Evolutionary conservation across 2,797 vertebrate species (phyloP).

Genomic region (Malacoctenus gilli): DNA sequence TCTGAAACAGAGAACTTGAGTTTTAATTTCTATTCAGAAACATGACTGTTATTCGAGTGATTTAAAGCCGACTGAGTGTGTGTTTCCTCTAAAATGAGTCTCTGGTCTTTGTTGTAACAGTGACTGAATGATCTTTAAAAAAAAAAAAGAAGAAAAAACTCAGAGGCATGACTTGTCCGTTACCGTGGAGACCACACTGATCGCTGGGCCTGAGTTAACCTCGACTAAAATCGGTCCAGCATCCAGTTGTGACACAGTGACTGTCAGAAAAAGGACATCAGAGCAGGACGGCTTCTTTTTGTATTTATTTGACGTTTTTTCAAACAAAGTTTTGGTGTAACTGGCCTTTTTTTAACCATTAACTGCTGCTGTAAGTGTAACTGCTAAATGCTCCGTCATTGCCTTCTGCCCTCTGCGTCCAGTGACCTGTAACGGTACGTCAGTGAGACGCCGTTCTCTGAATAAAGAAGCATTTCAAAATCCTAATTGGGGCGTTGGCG

Average conservation of each 20-base stretch:
- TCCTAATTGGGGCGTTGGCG: background rate
- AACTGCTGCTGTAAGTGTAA: constrained; percentile 57
- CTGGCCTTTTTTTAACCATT: constrained; percentile 39
- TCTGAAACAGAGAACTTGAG: too few relatives aligned
- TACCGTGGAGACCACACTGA: too few relatives aligned
- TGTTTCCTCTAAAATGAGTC: background rate
- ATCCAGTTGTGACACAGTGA: background rate
- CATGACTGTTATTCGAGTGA: background rate
- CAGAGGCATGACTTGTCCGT: background rate
- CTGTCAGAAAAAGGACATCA: too few relatives aligned
- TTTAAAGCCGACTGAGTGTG: background rate
- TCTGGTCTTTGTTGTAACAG: background rate
- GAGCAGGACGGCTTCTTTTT: constrained; percentile 7
- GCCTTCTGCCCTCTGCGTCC: constrained; percentile 26
- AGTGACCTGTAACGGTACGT: constrained; percentile 27
- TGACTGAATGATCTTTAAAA: background rate
- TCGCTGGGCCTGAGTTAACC: constrained; percentile 1
- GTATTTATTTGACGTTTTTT: constrained; percentile 39
- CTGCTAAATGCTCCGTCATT: constrained; percentile 27
- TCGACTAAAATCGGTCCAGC: background rate
- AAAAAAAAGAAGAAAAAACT: constrained; percentile 5
- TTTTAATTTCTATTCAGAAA: background rate
- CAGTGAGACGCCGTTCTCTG: constrained; percentile 38
- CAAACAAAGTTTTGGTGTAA: constrained; percentile 27
- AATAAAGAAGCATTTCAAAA: constrained; percentile 63